Evolutionary conservation across 2,797 vertebrate genomes (phyloP), one percentile per base, ranked within the genome.

Genomic region (Cyprinella venusta): DNA sequence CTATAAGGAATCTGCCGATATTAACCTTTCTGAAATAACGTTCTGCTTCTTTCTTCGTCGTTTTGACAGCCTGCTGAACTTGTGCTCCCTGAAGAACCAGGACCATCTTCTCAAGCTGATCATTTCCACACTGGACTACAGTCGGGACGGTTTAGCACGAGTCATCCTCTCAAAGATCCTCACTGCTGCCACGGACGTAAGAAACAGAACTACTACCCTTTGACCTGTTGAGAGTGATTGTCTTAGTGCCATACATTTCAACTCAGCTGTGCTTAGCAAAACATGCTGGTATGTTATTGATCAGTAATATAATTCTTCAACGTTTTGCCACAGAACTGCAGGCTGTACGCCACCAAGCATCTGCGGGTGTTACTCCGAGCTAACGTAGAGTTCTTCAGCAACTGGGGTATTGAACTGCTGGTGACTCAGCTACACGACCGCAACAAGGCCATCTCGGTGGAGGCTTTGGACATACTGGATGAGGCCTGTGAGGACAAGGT

Each of bases 401-500:
- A 97, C 88, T 99, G 98, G 98, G 98, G 98, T 68, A 98, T 99
- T 90, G 98, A 99, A 90, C 94, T 99, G 90, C 92, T 99, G 85
- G 97, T 98, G 90, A 99, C 98, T n/a, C 98, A 99, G 90, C 95
- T 99, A 68, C 97, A 99, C 9, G 98, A 99, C 93, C 97, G 98
- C 94, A 98, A 94, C 93, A 98, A 98, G 92, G 95, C 94, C 2
- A 95, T 99, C 90, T 97, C 97, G 88, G 96, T 97, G 79, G 98
- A 99, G 92, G 97, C 98, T 30, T 94, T 99, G 90, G 97, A 99
- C 93, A 97, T 99, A 85, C 94, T 99, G 72, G 98, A 99, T 88
- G 98, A 99, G 91, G 97, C 98, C 2, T 99, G 98, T 88, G 98
- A 99, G 93, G 98, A 99, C 91, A 99, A 99, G 96, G 98, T 99